Evolutionary conservation across 2,113 vertebrate species (phyloP), one percentile per base, ranked within the genome.

Genomic region (Grammatotria lemairii): DNA sequence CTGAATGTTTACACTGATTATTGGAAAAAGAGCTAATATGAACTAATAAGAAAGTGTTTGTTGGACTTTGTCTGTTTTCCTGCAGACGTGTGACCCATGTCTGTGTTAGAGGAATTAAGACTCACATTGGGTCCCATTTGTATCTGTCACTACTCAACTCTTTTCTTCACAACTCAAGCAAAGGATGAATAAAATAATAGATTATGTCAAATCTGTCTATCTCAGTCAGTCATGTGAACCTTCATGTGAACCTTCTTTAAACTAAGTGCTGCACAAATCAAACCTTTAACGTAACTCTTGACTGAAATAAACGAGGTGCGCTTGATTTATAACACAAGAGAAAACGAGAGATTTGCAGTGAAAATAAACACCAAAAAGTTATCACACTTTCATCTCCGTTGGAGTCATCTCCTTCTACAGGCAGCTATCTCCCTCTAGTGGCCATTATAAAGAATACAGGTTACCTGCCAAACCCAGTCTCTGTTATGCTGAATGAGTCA

Each of bases 241-340:
- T 60, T 60, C 16, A 16, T 58, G 55, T 28, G 26, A 58, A 28
- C 55, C 54, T 57, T 57, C 23, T 60, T 60, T 60, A 10, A 10
- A 33, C 8, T 33, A 33, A 60, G 57, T 6, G 28, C 57, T 60
- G 57, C 28, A 33, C 16, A 60, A 60, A 60, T 33, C 57, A 60
- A 60, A 19, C 57, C 16, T 33, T 63, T 63, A 63, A 1, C 0
- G 16, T 63, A 63, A 63, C 9, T 63, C 58, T 3, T 11, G 28
- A 33, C 58, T 35, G 16, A 63, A 63, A 63, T 0, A n/a, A 63
- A 0, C 0, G 9, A 19, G 58, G 1, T 63, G 9, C 58, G 0
- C 31, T 63, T 35, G 2, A 63, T 63, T 63, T 63, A 12, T 63
- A n/a, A 0, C 58, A 63, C 17, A 35, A 63, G 58, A 63, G 31